Percentiles rank a stretch among this genome's conserved stretches.
phyloP scores from a whole-genome alignment of 2,888 invertebrate genomes.

The Acleris sparsana region DNA sequence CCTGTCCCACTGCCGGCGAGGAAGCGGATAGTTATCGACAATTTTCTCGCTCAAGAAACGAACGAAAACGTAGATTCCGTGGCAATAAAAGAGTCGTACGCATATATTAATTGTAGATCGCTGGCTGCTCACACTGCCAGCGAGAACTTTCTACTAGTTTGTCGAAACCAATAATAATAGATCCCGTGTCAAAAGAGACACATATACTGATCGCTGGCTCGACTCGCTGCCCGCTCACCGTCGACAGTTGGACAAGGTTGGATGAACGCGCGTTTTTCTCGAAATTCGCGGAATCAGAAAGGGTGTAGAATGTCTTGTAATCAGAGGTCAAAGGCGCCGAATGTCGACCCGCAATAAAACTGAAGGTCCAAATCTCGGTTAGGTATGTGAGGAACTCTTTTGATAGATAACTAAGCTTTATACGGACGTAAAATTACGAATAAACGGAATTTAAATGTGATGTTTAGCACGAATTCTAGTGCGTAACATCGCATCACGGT shows the following conservation, averaged over 20 bases:
- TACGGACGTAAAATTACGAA: conserved; percentile 20
- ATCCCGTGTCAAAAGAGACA: too few relatives aligned
- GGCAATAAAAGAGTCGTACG: too few relatives aligned
- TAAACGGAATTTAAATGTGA: conserved; percentile 13
- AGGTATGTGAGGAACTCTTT: conserved; percentile 11
- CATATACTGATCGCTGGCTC: too few relatives aligned
- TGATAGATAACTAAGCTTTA: conserved; percentile 37
- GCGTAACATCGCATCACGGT: conserved; percentile 2
- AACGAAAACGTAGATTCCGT: too few relatives aligned
- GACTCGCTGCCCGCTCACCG: too few relatives aligned
- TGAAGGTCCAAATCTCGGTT: conserved; percentile 40
- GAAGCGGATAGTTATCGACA: too few relatives aligned
- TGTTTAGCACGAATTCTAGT: conserved; percentile 7
- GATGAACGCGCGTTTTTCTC: conserved; percentile 4
- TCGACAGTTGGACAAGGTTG: neutral
- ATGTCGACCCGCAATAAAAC: conserved; percentile 49
- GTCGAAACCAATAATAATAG: too few relatives aligned
- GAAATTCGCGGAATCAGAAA: conserved; percentile 11
- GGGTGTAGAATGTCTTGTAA: conserved; percentile 16
- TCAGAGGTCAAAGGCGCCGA: conserved; percentile 41
- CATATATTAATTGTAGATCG: too few relatives aligned
- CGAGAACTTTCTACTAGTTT: too few relatives aligned
- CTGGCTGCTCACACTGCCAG: too few relatives aligned
- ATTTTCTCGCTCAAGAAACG: too few relatives aligned
- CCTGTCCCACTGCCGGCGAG: too few relatives aligned